A percentile compares a stretch with the other conserved stretches of the same genome.
phyloP scores from a whole-genome alignment of 2,888 invertebrate genomes.

The Lithophane socia region DNA sequence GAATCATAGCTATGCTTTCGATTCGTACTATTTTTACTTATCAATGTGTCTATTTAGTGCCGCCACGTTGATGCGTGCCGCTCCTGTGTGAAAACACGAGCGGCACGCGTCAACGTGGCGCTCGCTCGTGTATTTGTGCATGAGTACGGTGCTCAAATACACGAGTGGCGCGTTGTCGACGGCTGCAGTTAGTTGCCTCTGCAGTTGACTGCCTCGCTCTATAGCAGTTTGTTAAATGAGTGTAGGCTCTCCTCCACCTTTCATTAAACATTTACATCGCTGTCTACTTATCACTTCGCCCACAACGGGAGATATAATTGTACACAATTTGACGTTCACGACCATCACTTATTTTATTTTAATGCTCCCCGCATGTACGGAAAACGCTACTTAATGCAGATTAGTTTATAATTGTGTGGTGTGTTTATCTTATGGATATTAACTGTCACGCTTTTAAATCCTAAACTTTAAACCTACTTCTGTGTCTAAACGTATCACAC shows the following conservation, averaged over 20 bases:
- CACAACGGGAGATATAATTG: conserved; percentile 57
- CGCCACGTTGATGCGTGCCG: too few relatives aligned
- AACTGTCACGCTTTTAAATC: conserved; percentile 10
- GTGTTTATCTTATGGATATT: conserved; percentile 8
- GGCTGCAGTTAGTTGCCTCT: too few relatives aligned
- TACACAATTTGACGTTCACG: conserved; percentile 69
- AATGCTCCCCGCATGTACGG: conserved; percentile 59
- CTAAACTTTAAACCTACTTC: neutral
- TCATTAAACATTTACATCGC: conserved; percentile 26
- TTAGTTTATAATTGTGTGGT: conserved; percentile 43
- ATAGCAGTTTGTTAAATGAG: neutral
- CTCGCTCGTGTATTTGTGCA: too few relatives aligned
- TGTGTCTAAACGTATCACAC: neutral
- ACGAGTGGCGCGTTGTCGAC: too few relatives aligned
- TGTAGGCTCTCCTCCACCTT: neutral
- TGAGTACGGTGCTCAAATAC: too few relatives aligned
- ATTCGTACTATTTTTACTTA: neutral
- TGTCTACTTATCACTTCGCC: conserved; percentile 40
- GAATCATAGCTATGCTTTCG: neutral
- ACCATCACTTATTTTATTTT: conserved; percentile 67
- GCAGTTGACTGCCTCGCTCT: too few relatives aligned
- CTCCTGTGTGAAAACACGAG: too few relatives aligned
- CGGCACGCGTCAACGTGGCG: too few relatives aligned
- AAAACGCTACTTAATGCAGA: conserved; percentile 46
- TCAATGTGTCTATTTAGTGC: neutral